Evolutionary conservation across 2,888 invertebrate species (phyloP).

Genomic region (Drosophila mettleri): DNA sequence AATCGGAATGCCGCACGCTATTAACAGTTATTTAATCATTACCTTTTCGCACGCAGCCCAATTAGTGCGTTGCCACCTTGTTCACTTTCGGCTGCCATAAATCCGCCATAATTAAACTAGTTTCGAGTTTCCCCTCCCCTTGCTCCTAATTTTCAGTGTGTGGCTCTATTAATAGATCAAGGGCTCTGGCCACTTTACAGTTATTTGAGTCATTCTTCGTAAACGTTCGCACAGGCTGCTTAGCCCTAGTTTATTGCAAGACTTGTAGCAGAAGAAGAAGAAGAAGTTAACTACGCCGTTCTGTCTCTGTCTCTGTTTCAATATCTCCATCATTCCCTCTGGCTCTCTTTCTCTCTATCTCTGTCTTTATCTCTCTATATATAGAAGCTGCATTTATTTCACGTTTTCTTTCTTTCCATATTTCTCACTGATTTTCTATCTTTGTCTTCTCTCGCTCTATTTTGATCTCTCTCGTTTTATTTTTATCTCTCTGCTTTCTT

Average conservation of each 20-base stretch:
- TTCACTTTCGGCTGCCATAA: not conserved
- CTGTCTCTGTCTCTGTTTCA: no score
- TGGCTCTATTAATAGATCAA: not conserved
- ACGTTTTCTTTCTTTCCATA: no score
- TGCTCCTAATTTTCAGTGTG: not conserved
- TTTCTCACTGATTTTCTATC: not conserved
- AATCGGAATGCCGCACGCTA: not conserved
- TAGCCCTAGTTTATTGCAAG: not conserved
- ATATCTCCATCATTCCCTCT: no score
- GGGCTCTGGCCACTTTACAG: not conserved
- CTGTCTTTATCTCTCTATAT: no score
- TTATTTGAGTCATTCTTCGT: no score
- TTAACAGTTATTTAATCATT: not conserved
- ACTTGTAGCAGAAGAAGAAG: no score
- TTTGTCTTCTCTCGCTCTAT: not conserved
- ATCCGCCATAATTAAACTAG: not conserved
- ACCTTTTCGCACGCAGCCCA: not conserved
- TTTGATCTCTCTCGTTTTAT: no score
- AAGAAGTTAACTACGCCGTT: no score
- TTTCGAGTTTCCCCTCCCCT: not conserved
- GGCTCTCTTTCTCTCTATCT: no score
- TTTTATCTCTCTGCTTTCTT: no score
- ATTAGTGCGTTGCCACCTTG: slow-evolving; percentile 11
- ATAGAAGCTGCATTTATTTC: no score
- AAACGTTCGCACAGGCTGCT: not conserved